Evolutionary conservation across 2,888 invertebrate species (phyloP).

Genomic region (Notocelia uddmanniana): DNA sequence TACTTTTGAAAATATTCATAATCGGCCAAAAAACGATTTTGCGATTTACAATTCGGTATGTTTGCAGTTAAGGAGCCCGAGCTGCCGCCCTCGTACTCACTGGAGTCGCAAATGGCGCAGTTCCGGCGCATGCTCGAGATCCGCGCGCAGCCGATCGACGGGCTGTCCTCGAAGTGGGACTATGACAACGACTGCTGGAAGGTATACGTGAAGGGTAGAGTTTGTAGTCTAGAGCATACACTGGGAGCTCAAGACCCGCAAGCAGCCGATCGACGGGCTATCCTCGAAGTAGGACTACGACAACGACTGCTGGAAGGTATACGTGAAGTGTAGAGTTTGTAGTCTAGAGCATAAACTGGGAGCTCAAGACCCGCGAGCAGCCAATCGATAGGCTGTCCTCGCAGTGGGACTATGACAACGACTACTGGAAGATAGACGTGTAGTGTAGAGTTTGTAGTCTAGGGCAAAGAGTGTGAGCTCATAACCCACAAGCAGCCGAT

Average conservation of each 20-base stretch:
- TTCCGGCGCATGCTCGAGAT: constrained; percentile 91
- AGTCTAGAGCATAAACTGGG: not conserved
- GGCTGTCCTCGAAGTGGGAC: constrained; percentile 93
- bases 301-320: not conserved
- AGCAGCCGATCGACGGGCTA: not conserved
- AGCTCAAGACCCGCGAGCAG: not conserved
- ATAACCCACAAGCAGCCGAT: not conserved
- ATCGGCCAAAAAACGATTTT: no score
- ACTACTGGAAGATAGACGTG: not conserved
- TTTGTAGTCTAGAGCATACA: not conserved
- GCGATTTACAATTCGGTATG: not conserved
- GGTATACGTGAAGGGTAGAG: constrained; percentile 56
- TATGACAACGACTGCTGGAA: constrained; percentile 95
- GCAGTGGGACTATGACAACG: not conserved
- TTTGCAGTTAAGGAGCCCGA: constrained; percentile 83
- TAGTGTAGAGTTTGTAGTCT: not conserved
- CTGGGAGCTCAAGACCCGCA: not conserved
- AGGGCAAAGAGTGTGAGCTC: not conserved
- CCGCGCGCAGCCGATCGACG: constrained; percentile 91
- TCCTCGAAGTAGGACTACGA: not conserved
- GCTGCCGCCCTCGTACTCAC: constrained; percentile 88
- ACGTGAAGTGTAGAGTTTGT: not conserved
- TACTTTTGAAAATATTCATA: no score
- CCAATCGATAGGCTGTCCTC: not conserved
- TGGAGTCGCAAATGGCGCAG: constrained; percentile 89